Evolutionary conservation across 2,888 invertebrate genomes (phyloP).

Genomic region (Noctua janthe): DNA sequence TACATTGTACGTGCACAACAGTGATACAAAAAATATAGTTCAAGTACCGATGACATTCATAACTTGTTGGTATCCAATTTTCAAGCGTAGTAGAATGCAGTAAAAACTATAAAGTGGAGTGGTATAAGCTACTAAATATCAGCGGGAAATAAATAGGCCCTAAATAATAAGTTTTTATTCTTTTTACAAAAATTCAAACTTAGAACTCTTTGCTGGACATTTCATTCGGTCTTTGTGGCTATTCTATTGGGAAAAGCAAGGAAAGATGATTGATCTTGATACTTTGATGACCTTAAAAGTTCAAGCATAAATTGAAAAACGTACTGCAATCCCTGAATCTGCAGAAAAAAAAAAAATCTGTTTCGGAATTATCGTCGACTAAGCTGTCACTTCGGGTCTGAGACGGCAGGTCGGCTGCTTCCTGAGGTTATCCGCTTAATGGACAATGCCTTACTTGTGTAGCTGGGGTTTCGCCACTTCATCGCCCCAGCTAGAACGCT

Average conservation of each 20-base stretch:
- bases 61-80: conserved; percentile 39
- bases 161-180: neutral
- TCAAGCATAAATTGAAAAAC: too few species aligned
- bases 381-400: neutral
- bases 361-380: neutral
- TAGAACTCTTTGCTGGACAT: neutral
- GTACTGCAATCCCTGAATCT: too few species aligned
- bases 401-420: too few species aligned
- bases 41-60: conserved; percentile 37
- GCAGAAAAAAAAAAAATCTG: too few species aligned
- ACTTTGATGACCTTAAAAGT: neutral
- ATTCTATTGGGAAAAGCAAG: neutral
- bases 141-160: neutral
- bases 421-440: too few species aligned
- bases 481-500: neutral
- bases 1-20: neutral
- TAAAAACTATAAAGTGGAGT: conserved; percentile 21
- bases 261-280: neutral
- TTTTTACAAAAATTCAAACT: neutral
- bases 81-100: conserved; percentile 32
- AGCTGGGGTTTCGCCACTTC: neutral
- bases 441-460: neutral
- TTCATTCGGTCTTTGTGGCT: neutral
- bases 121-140: neutral
- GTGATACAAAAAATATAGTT: conserved; percentile 21